A percentile compares a stretch with the other conserved stretches of the same genome.
These are phyloP conservation scores for Zosterops borbonicus DNA, from an alignment of 2,113 vertebrate species.

Conservation along the genomic window DNA sequence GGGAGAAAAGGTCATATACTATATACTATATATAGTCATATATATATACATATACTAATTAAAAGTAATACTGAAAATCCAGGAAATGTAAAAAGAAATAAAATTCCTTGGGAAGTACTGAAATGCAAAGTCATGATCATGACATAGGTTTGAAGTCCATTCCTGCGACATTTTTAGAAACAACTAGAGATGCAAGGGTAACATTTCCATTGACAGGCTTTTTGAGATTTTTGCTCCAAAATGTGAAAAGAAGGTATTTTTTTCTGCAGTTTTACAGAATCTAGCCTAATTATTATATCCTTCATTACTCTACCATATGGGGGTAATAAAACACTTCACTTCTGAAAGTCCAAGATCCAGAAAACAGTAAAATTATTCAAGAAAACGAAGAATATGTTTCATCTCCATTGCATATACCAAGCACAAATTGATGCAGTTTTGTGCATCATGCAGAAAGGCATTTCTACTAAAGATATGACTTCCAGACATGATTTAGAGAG, in stretches of 20 bases:
- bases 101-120: neutral
- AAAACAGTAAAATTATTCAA: neutral
- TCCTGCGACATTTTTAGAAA: neutral
- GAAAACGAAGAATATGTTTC: neutral
- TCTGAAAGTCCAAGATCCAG: neutral
- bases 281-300: neutral
- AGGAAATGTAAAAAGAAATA: neutral
- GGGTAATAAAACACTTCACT: neutral
- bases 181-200: neutral
- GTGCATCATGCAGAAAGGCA: neutral
- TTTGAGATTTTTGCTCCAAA: neutral
- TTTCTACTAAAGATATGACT: neutral
- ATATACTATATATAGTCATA: no score
- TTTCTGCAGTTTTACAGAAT: neutral
- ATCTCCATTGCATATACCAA: neutral
- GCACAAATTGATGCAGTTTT: neutral
- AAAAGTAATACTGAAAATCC: neutral
- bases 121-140: neutral
- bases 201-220: neutral
- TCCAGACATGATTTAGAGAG: neutral
- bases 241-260: neutral
- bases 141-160: neutral
- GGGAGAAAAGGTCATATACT: neutral
- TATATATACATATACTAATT: neutral
- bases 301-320: neutral